Conservation (phyloP, 2,888 invertebrate species). For the Heteropelma amictum region DNA sequence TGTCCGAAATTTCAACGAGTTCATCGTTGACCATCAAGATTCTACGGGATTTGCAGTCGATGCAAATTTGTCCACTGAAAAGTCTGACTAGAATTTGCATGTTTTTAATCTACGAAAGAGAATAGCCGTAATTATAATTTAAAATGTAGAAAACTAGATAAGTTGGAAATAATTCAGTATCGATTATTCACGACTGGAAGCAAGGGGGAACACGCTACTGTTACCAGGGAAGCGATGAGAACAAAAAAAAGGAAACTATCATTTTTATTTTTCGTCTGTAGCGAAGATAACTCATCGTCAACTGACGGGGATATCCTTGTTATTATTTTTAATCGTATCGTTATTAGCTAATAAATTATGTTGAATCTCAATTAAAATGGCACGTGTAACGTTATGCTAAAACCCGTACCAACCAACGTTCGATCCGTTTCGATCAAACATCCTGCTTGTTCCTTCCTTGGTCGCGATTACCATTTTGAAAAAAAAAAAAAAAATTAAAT, state of each 20-base stretch:
- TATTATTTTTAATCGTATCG: neutral
- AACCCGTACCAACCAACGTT: neutral
- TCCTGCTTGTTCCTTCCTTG: no score
- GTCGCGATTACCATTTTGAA: no score
- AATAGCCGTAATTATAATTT: constrained; percentile 42
- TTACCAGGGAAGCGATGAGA: neutral
- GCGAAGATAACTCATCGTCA: neutral
- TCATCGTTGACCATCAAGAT: neutral
- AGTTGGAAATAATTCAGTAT: constrained; percentile 22
- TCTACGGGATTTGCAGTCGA: constrained; percentile 21
- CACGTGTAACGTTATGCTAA: neutral
- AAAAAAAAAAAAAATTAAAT: constrained; percentile 10
- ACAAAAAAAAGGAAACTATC: neutral
- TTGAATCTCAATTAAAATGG: constrained; percentile 24
- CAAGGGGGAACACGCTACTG: neutral
- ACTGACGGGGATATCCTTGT: neutral
- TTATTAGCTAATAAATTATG: neutral
- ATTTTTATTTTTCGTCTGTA: neutral
- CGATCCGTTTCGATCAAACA: no score
- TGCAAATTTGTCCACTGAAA: constrained; percentile 48
- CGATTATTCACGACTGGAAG: neutral
- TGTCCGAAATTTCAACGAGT: no score
- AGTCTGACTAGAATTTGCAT: constrained; percentile 58
- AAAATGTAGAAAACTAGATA: constrained; percentile 40
- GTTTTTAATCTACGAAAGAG: neutral